Percentiles rank a stretch among this genome's conserved stretches.
phyloP scores from a whole-genome alignment of 2,797 vertebrate genomes.

The Phaenicophaeus curvirostris region DNA sequence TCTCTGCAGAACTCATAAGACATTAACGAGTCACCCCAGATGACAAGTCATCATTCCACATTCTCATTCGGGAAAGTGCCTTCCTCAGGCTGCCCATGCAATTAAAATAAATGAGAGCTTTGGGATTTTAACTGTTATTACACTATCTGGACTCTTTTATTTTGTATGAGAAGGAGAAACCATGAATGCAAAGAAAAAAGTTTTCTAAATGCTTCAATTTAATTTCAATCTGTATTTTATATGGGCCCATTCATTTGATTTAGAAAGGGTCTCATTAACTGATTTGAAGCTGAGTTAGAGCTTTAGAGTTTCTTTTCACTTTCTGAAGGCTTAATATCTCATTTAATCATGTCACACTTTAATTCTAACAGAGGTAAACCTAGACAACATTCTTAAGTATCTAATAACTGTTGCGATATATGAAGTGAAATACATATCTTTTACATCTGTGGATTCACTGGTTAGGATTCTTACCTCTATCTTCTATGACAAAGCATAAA shows the following conservation, averaged over 20 bases:
- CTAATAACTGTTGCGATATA: background rate
- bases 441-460: background rate
- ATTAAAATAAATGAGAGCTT: slow-evolving; percentile 10
- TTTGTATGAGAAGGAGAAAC: background rate
- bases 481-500: background rate
- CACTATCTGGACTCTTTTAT: background rate
- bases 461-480: background rate
- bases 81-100: background rate
- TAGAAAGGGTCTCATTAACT: background rate
- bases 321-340: background rate
- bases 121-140: background rate
- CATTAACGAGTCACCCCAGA: background rate
- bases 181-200: background rate
- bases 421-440: background rate
- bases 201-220: background rate
- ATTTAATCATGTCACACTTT: background rate
- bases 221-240: background rate
- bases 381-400: background rate
- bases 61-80: background rate
- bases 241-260: background rate
- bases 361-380: background rate
- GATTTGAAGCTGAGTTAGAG: background rate
- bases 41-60: background rate
- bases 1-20: background rate
- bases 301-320: background rate